Evolutionary conservation across 1,140 invertebrate species (phyloP).

Genomic region (Drosophila serrata): DNA sequence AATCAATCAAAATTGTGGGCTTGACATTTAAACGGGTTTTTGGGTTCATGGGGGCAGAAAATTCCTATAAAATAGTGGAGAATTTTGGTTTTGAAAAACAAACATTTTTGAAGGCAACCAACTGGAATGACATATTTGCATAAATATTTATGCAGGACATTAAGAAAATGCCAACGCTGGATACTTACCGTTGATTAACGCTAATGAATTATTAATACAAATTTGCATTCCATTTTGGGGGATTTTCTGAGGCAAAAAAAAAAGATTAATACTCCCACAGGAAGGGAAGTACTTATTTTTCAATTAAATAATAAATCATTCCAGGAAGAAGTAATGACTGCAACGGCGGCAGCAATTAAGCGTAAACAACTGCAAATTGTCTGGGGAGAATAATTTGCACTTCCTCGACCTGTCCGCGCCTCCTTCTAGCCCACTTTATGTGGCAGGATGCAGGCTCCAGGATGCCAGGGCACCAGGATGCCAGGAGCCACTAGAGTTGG

Average conservation of each 20-base stretch:
- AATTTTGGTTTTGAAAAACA: neutral
- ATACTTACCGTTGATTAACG: neutral
- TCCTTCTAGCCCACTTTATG: neutral
- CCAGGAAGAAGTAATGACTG: conserved; percentile 61
- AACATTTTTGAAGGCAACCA: conserved; percentile 12
- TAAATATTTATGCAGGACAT: conserved; percentile 19
- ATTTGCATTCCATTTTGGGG: neutral
- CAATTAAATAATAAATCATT: conserved; percentile 62
- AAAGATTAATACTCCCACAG: neutral
- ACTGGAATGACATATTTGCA: conserved; percentile 20
- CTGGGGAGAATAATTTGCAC: conserved; percentile 61
- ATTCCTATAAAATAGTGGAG: neutral
- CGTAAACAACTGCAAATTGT: conserved; percentile 46
- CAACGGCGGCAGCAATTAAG: conserved; percentile 54
- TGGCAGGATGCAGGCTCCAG: conserved; percentile 42
- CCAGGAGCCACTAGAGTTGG: no score
- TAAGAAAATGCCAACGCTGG: neutral
- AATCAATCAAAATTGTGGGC: conserved; percentile 68
- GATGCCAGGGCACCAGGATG: conserved; percentile 14
- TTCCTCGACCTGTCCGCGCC: conserved; percentile 26
- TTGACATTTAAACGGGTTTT: conserved; percentile 57
- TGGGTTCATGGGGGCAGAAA: neutral
- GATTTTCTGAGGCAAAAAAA: neutral
- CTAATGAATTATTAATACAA: conserved; percentile 13
- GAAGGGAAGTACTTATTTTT: conserved; percentile 25